Conservation (phyloP, 2,888 invertebrate species). For the Drosophila monieri region DNA sequence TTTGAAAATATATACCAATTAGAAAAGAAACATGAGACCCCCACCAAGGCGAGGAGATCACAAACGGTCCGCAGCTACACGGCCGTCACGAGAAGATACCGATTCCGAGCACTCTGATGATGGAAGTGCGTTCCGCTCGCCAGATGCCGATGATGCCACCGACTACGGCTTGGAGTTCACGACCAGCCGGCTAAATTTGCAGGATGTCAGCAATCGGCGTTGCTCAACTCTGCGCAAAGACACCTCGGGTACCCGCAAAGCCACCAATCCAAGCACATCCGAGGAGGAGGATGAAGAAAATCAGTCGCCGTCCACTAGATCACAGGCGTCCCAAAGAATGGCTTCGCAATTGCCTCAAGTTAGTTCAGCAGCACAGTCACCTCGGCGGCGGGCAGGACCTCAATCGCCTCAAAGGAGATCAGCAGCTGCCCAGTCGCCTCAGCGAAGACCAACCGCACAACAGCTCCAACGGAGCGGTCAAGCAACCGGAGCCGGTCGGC, state of each 20-base stretch:
- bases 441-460: background rate
- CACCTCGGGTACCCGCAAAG: background rate
- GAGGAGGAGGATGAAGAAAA: conserved; percentile 21
- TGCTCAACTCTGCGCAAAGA: conserved; percentile 51
- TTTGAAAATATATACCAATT: no score
- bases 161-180: conserved; percentile 64
- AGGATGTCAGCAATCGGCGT: conserved; percentile 5
- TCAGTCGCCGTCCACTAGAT: background rate
- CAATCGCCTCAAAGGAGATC: background rate
- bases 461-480: no score
- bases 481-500: conserved; percentile 3
- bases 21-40: background rate
- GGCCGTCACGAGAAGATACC: background rate
- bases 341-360: background rate
- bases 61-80: background rate
- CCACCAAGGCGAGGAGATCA: background rate
- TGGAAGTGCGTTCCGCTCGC: conserved; percentile 40
- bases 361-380: background rate
- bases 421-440: background rate
- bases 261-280: background rate
- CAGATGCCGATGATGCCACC: conserved; percentile 30
- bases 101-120: conserved; percentile 4
- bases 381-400: background rate
- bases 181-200: conserved; percentile 33
- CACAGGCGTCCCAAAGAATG: background rate